These are phyloP conservation scores for Cebus imitator DNA, from an alignment of 2,113 vertebrate species.

Conservation along the genomic window DNA sequence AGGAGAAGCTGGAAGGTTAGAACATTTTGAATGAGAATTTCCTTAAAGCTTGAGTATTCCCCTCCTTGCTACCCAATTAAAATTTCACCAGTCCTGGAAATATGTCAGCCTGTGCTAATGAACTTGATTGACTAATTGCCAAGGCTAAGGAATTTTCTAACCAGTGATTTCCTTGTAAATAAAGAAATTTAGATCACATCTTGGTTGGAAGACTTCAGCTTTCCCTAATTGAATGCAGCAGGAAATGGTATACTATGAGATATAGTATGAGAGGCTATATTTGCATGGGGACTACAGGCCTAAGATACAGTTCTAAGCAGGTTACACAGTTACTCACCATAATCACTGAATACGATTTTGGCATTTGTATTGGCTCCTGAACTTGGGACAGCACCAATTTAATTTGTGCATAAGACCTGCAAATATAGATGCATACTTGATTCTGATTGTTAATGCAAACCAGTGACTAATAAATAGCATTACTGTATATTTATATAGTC, in stretches of 20 bases:
- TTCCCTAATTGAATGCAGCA: constrained; percentile 9
- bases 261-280: not conserved
- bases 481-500: not conserved
- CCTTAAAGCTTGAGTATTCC: not conserved
- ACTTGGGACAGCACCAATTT: not conserved
- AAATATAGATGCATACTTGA: not conserved
- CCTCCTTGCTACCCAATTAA: not conserved
- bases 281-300: not conserved
- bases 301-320: no score
- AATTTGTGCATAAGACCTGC: not conserved
- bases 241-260: not conserved
- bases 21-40: not conserved
- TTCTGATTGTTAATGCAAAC: not conserved
- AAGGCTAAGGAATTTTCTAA: constrained; percentile 12
- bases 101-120: not conserved
- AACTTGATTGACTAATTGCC: constrained; percentile 18
- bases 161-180: constrained; percentile 32
- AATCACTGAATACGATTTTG: not conserved
- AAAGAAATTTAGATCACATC: constrained; percentile 17
- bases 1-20: constrained; percentile 29
- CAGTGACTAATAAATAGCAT: not conserved
- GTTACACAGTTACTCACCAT: not conserved
- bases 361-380: constrained; percentile 15
- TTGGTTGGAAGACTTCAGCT: constrained; percentile 17
- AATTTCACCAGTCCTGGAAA: constrained; percentile 4